Conservation (phyloP, 1,140 invertebrate species). For the Mya arenaria region DNA sequence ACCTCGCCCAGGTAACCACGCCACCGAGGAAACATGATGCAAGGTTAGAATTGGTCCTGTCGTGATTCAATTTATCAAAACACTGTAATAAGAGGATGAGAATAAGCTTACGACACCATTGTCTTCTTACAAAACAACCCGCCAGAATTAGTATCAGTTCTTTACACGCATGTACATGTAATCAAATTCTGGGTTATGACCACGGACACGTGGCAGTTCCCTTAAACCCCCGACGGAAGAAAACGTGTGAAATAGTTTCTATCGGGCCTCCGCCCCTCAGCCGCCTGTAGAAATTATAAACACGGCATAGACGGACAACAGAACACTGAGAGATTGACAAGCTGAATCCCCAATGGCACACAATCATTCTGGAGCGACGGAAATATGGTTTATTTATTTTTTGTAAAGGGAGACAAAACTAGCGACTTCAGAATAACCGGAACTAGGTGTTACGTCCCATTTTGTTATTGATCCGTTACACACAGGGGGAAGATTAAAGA, state of each 20-base stretch:
- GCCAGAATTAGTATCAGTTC: slow-evolving; percentile 41
- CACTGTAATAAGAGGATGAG: slow-evolving; percentile 46
- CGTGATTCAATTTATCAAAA: background rate
- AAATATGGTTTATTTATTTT: too few relatives aligned
- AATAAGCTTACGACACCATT: slow-evolving; percentile 47
- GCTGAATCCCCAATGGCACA: too few relatives aligned
- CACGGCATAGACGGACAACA: background rate
- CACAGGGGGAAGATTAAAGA: too few relatives aligned
- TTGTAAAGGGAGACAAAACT: too few relatives aligned
- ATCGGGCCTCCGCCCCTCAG: background rate
- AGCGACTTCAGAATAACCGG: too few relatives aligned
- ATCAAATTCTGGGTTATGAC: background rate
- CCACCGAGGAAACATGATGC: background rate
- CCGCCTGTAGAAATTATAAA: background rate
- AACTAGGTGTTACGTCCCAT: too few relatives aligned
- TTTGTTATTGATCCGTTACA: too few relatives aligned
- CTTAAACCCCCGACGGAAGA: background rate
- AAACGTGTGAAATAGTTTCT: too few relatives aligned
- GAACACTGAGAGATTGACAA: background rate
- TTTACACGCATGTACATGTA: slow-evolving; percentile 46
- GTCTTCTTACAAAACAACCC: slow-evolving; percentile 53
- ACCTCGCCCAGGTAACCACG: background rate
- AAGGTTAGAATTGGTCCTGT: background rate
- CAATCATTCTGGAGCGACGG: too few relatives aligned
- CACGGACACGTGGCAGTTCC: slow-evolving; percentile 3